These are phyloP conservation scores for Meriones unguiculatus DNA, from an alignment of 2,113 vertebrate species.

Conservation along the genomic window DNA sequence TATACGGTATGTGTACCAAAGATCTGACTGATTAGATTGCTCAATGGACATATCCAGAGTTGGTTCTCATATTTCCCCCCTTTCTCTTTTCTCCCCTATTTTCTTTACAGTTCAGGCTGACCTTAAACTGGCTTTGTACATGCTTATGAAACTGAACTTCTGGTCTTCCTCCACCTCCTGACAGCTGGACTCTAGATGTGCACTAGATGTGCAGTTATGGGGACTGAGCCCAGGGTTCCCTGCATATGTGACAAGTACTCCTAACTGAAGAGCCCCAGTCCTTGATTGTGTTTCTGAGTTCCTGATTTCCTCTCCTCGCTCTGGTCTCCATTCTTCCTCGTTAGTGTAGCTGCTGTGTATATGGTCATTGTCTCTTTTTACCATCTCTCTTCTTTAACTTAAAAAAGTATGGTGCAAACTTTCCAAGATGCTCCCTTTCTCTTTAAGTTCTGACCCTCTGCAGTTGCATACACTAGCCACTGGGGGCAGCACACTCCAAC, in stretches of 20 bases:
- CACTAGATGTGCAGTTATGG: neutral
- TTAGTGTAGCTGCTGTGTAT: neutral
- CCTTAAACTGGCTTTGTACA: neutral
- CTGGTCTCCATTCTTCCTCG: neutral
- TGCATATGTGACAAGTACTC: too few species aligned
- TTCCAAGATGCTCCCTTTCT: neutral
- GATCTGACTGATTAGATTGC: neutral
- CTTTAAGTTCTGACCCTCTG: neutral
- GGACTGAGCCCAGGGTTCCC: neutral
- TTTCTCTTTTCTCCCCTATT: neutral
- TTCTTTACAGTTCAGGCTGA: neutral
- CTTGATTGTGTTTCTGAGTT: neutral
- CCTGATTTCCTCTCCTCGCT: neutral
- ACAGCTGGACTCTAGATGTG: neutral
- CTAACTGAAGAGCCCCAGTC: neutral
- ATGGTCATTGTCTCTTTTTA: neutral
- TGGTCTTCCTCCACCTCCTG: neutral
- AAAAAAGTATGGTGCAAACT: neutral
- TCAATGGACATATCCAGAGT: neutral
- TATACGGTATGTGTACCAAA: neutral
- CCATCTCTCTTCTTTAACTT: neutral
- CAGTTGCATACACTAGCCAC: neutral
- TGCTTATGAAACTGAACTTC: neutral
- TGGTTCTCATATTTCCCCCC: neutral
- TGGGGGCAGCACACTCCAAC: neutral